Evolutionary conservation across 1,140 invertebrate species (phyloP).

Genomic region (Bursaphelenchus mucronatus): DNA sequence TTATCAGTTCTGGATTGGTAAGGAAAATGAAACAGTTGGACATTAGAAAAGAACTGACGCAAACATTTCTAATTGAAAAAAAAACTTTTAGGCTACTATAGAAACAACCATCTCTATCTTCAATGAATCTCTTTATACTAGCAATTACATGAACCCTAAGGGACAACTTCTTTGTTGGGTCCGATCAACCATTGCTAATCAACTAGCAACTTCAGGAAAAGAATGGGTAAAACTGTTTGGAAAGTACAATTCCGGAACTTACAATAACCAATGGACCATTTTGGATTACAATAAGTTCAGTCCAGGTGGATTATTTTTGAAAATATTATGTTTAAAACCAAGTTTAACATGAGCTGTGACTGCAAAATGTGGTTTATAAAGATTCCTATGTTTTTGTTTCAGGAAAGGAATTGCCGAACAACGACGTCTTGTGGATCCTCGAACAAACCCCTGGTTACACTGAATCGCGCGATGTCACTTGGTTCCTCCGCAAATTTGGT

Average conservation of each 20-base stretch:
- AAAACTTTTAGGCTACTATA: constrained; percentile 60
- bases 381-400: constrained; percentile 69
- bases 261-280: constrained; percentile 82
- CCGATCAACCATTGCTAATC: constrained; percentile 78
- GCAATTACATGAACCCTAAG: constrained; percentile 65
- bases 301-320: constrained; percentile 45
- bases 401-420: constrained; percentile 62
- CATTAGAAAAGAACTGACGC: background rate
- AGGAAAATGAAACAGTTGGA: constrained; percentile 12
- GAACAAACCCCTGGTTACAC: constrained; percentile 74
- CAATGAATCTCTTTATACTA: constrained; percentile 67
- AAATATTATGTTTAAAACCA: too few species aligned
- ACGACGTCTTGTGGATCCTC: constrained; percentile 71
- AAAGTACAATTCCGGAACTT: constrained; percentile 73
- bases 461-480: constrained; percentile 68
- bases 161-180: constrained; percentile 69
- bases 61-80: background rate
- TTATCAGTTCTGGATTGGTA: constrained; percentile 69
- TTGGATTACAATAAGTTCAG: constrained; percentile 71
- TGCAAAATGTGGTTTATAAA: constrained; percentile 83
- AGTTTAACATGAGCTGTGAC: constrained; percentile 75
- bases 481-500: constrained; percentile 67
- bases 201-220: constrained; percentile 70
- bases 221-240: constrained; percentile 70
- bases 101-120: constrained; percentile 74